Conservation (phyloP, 2,797 vertebrate species). For the Cheirogaleus major region DNA sequence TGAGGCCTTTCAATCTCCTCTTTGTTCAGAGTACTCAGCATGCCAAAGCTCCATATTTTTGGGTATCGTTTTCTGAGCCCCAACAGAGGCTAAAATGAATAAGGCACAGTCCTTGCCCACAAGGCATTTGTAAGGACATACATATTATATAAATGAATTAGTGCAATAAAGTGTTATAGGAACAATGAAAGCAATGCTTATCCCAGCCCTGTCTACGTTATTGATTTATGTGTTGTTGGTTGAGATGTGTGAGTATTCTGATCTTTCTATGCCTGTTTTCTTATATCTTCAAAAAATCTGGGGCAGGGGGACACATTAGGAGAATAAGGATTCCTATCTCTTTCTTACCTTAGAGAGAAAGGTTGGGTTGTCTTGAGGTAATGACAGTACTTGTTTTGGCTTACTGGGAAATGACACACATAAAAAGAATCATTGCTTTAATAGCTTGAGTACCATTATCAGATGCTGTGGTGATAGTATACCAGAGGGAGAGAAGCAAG, state of each 20-base stretch:
- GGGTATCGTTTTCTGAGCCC: neutral
- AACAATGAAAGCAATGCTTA: neutral
- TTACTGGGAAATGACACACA: neutral
- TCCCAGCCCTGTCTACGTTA: neutral
- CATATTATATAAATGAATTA: neutral
- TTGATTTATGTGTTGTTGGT: neutral
- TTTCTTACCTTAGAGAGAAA: conserved; percentile 35
- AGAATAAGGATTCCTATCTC: neutral
- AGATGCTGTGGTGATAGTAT: neutral
- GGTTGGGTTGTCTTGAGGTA: neutral
- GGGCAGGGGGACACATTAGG: neutral
- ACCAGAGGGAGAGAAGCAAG: neutral
- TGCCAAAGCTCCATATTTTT: neutral
- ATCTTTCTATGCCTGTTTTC: neutral
- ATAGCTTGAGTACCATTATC: neutral
- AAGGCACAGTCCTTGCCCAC: neutral
- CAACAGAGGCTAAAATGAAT: neutral
- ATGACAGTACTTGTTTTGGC: conserved; percentile 7
- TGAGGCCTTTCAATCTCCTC: neutral
- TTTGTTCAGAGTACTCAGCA: neutral
- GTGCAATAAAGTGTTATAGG: neutral
- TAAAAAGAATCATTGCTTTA: conserved; percentile 41
- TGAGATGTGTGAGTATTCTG: neutral
- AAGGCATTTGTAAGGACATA: neutral
- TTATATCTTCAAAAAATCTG: neutral